Conservation (phyloP, 2,797 vertebrate genomes). For the Neosalanx taihuensis region DNA sequence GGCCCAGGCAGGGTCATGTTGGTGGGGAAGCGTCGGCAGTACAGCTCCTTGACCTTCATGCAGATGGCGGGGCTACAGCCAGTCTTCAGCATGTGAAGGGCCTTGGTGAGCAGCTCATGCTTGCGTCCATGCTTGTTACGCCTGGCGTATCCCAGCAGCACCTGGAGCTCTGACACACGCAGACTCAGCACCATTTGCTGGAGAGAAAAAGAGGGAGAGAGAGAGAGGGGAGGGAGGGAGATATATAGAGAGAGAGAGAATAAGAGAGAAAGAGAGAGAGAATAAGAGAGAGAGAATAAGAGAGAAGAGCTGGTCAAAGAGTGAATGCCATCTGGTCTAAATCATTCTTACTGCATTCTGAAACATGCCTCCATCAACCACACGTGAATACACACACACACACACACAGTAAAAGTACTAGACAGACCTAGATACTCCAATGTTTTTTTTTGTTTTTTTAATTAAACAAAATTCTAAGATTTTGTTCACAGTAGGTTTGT, state of each 20-base stretch:
- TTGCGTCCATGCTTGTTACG: slow-evolving; percentile 98
- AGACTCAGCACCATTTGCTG: slow-evolving; percentile 99
- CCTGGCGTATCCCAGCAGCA: slow-evolving; percentile 95
- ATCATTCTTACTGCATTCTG: too few species aligned
- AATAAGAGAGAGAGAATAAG: neutral
- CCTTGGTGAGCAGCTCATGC: slow-evolving; percentile 97
- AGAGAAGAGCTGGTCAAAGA: too few species aligned
- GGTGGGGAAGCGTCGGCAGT: slow-evolving; percentile 92
- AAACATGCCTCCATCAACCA: too few species aligned
- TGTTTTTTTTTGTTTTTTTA: too few species aligned
- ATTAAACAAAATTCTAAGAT: too few species aligned
- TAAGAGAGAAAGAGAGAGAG: neutral
- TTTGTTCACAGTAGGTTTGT: too few species aligned
- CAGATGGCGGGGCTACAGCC: slow-evolving; percentile 97
- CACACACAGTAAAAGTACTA: too few species aligned
- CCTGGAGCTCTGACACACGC: slow-evolving; percentile 97
- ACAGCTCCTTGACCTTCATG: slow-evolving; percentile 99
- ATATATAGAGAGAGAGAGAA: neutral
- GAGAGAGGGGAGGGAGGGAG: neutral
- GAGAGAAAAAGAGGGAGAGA: neutral
- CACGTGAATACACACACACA: too few species aligned
- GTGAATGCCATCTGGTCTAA: too few species aligned
- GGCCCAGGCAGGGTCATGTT: slow-evolving; percentile 87
- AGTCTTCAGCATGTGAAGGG: slow-evolving; percentile 91
- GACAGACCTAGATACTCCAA: too few species aligned